Base-by-base conservation (phyloP, 2,888 invertebrate genomes). In the Mamestra brassicae region DNA sequence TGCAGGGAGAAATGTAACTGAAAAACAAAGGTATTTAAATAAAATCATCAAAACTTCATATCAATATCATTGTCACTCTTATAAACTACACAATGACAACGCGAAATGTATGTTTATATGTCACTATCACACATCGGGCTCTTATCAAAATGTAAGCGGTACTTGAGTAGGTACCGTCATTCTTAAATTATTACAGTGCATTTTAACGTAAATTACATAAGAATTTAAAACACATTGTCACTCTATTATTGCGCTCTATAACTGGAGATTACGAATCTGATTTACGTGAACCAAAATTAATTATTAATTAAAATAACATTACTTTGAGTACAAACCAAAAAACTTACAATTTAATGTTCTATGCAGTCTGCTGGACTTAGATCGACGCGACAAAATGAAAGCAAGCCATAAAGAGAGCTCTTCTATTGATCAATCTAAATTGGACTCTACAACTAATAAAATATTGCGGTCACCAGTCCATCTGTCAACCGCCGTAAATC, bases 141-240 rank as follows among this genome's bases (percentile, higher is more conserved):
- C 77, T 82, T 77, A 77, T 77, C 78, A 55, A 55, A 76, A 55
- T 82, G 8, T 42, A 26, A 54, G 15, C 10, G 15, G 15, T 63
- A 34, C 58, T 54, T 58, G 58, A 52, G 3, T 58, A 26, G n/a
- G 6, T 61, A 38, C 13, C 17, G 34, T 26, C 8, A 36, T 45
- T 4, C 17, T 58, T 80, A 54, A 8, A n/a, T 72, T 50, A 69
- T n/a, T n/a, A 77, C 4, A 38, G 34, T 45, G 1, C n/a, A 54
- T 47, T 60, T 58, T 50, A 69, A 54, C 13, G 7, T 13, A 60
- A 8, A 55, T 38, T 71, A 42, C 17, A 34, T 45, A 67, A 52
- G 11, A 47, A 36, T 63, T 13, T 8, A 17, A n/a, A 3, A 11
- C 36, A 36, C 15, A 4, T 7, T 38, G 11, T 47, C 11, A 15